Percentiles rank a stretch among this genome's conserved stretches.
Conservation (phyloP, 2,797 vertebrate genomes). For the Salarias fasciatus region DNA sequence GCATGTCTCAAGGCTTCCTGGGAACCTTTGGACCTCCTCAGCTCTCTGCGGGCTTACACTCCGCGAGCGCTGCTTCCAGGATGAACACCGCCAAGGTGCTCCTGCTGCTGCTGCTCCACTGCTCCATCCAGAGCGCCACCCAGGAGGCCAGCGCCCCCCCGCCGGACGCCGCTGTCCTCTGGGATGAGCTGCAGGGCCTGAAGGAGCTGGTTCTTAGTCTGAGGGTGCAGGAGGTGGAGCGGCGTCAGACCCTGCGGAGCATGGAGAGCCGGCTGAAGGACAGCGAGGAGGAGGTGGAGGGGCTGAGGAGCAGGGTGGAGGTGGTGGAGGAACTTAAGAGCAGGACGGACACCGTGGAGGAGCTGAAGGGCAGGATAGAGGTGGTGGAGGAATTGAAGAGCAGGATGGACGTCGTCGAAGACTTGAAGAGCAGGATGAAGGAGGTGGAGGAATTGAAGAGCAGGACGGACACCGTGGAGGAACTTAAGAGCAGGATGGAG, state of each 20-base stretch:
- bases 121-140: not conserved
- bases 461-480: constrained; percentile 43
- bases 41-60: constrained; percentile 22
- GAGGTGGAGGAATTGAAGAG: constrained; percentile 21
- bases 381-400: constrained; percentile 54
- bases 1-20: too few species aligned
- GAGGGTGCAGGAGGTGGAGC: constrained; percentile 45
- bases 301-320: constrained; percentile 37
- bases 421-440: too few species aligned
- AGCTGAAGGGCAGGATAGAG: constrained; percentile 22
- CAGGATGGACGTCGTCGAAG: constrained; percentile 39
- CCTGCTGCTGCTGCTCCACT: constrained; percentile 28
- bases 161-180: constrained; percentile 9
- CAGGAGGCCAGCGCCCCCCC: rapidly evolving
- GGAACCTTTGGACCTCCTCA: too few species aligned
- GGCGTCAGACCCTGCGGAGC: constrained; percentile 40
- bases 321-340: constrained; percentile 40
- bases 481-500: constrained; percentile 41
- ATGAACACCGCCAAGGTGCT: constrained; percentile 23
- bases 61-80: constrained; percentile 26
- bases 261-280: constrained; percentile 64
- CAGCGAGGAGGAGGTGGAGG: constrained; percentile 33
- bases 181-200: constrained; percentile 65
- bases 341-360: constrained; percentile 31
- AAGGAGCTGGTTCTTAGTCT: constrained; percentile 65